These are phyloP conservation scores for Erannis defoliaria DNA, from an alignment of 2,888 invertebrate species.

Conservation along the genomic window DNA sequence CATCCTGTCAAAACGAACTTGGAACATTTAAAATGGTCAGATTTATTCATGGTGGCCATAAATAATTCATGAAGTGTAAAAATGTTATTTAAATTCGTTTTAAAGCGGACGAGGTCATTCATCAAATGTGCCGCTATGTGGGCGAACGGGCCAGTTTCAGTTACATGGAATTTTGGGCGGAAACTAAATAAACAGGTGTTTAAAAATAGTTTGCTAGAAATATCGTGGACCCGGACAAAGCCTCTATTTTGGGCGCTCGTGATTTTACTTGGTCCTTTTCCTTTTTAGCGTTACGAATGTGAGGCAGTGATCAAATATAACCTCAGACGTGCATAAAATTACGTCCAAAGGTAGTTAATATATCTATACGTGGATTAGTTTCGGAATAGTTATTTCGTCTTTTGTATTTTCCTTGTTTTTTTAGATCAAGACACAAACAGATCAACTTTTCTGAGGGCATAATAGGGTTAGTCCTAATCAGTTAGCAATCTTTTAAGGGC, in stretches of 20 bases:
- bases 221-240: not conserved
- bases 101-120: slow-evolving; percentile 56
- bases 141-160: slow-evolving; percentile 3
- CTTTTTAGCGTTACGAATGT: not conserved
- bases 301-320: too few relatives aligned
- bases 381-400: too few relatives aligned
- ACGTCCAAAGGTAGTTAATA: too few relatives aligned
- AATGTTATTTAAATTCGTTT: slow-evolving; percentile 65
- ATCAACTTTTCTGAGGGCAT: too few relatives aligned
- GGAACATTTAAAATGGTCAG: slow-evolving; percentile 48
- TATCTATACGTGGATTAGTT: too few relatives aligned
- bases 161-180: slow-evolving; percentile 4
- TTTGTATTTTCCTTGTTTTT: too few relatives aligned
- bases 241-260: not conserved
- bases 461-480: too few relatives aligned
- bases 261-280: not conserved
- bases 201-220: not conserved
- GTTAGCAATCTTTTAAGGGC: too few relatives aligned
- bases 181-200: not conserved
- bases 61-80: slow-evolving; percentile 66
- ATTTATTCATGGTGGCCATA: slow-evolving; percentile 54
- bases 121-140: slow-evolving; percentile 48
- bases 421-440: too few relatives aligned
- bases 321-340: too few relatives aligned
- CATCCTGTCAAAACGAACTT: slow-evolving; percentile 39